Percentiles rank a stretch among this genome's conserved stretches.
Conservation (phyloP, 2,113 vertebrate species). For the Crypturellus undulatus region DNA sequence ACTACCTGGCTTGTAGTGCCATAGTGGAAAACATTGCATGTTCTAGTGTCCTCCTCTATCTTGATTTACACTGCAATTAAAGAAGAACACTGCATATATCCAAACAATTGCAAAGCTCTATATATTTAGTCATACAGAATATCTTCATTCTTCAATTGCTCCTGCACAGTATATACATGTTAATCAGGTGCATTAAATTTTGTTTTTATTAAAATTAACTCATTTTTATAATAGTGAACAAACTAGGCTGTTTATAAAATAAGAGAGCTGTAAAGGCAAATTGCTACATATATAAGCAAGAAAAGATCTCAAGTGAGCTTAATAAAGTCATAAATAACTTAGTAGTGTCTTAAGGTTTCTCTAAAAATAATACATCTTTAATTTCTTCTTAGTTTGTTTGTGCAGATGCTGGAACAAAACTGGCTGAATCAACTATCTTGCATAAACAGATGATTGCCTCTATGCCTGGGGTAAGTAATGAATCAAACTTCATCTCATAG, state of each 20-base stretch:
- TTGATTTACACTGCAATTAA: not conserved
- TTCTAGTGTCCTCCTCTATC: not conserved
- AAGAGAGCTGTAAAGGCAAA: slow-evolving; percentile 6
- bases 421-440: slow-evolving; percentile 96
- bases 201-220: not conserved
- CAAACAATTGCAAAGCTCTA: not conserved
- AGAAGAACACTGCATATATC: not conserved
- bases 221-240: slow-evolving; percentile 18
- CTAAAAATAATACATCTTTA: slow-evolving; percentile 59
- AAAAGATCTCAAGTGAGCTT: slow-evolving; percentile 36
- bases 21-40: not conserved
- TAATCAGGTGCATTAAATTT: not conserved
- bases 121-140: not conserved
- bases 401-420: slow-evolving; percentile 93
- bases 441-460: slow-evolving; percentile 98
- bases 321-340: slow-evolving; percentile 56
- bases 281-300: slow-evolving; percentile 6
- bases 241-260: slow-evolving; percentile 25
- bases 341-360: slow-evolving; percentile 34
- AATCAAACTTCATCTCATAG: not conserved
- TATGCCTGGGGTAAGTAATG: slow-evolving; percentile 90
- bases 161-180: not conserved
- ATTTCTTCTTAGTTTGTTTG: slow-evolving; percentile 92
- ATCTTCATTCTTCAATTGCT: not conserved
- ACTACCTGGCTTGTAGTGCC: not conserved